Base-by-base conservation (phyloP, 2,113 vertebrate genomes). In the Lathamus discolor region DNA sequence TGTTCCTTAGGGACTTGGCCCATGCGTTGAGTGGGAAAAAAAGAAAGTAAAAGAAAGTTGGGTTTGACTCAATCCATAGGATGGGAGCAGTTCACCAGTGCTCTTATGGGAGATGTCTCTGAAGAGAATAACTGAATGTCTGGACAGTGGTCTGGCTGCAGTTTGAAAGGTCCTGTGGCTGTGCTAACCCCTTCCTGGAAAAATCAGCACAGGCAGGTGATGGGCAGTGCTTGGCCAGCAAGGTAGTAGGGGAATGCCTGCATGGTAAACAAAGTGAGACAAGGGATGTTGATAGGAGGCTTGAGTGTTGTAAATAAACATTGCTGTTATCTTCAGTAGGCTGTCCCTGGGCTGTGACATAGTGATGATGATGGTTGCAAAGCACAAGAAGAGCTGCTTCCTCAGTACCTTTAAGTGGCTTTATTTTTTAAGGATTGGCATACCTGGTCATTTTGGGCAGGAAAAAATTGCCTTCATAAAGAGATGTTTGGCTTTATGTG, bases 1-100 rank as follows among this genome's bases (percentile, higher is more conserved):
- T 62, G n/a, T 25, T 83, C 63, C 15, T 2, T 10, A 52, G 44
- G 29, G 9, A 62, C 19, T 20, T 43, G 17, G 4, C n/a, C 27
- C 8, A 0, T 4, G 1, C n/a, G 2, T 35, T 39, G 39, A 9
- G 8, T 29, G 18, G 31, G 2, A 15, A 35, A 27, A 31, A 43
- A 54, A 18, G 3, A 10, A 61, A 83, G 35, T 13, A 75, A 70
- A 75, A n/a, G n/a, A n/a, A n/a, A n/a, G 19, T 33, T 79, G 17
- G 0, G 78, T 84, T 72, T 67, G 6, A 44, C 15, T 81, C 27
- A 29, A 6, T 59, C 49, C 14, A 10, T 59, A 46, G 28, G 25
- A 6, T 61, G n/a, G 18, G 33, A 48, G 23, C 1, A 3, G 16
- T 90, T 93, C 86, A 18, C 29, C 33, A 61, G 10, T 43, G 22